A percentile compares a stretch with the other conserved stretches of the same genome.
These are phyloP conservation scores for Menidia beryllina DNA, from an alignment of 2,113 vertebrate genomes.

Conservation along the genomic window DNA sequence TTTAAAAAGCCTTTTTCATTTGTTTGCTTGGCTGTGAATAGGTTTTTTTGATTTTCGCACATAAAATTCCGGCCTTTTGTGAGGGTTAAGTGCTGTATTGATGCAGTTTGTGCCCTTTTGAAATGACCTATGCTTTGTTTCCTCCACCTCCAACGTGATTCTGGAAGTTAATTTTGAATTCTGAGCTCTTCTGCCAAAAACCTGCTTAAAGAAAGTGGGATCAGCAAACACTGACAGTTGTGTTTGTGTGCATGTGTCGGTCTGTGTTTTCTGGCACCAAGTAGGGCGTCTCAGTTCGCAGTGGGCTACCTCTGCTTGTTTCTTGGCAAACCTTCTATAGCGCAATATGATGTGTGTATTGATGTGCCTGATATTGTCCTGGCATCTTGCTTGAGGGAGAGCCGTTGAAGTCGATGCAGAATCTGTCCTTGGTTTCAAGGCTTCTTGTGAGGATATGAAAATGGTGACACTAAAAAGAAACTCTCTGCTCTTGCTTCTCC, in stretches of 20 bases:
- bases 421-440: constrained; percentile 9
- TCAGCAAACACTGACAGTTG: constrained; percentile 15
- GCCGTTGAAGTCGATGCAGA: constrained; percentile 16
- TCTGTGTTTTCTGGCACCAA: constrained; percentile 8
- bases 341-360: constrained; percentile 19
- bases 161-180: constrained; percentile 1
- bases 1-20: background rate
- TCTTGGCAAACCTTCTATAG: background rate
- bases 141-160: background rate
- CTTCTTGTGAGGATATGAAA: background rate
- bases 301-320: background rate
- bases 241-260: constrained; percentile 3
- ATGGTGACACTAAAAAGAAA: background rate
- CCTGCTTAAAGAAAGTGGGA: background rate
- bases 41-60: background rate
- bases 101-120: background rate
- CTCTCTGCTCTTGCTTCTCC: background rate
- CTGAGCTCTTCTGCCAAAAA: background rate
- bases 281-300: constrained; percentile 17
- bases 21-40: too few species aligned
- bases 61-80: background rate
- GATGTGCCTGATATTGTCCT: constrained; percentile 20
- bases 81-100: background rate
- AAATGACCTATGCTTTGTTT: background rate
- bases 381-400: constrained; percentile 6